phyloP scores from a whole-genome alignment of 2,888 invertebrate genomes.

The Eupeodes luniger region DNA sequence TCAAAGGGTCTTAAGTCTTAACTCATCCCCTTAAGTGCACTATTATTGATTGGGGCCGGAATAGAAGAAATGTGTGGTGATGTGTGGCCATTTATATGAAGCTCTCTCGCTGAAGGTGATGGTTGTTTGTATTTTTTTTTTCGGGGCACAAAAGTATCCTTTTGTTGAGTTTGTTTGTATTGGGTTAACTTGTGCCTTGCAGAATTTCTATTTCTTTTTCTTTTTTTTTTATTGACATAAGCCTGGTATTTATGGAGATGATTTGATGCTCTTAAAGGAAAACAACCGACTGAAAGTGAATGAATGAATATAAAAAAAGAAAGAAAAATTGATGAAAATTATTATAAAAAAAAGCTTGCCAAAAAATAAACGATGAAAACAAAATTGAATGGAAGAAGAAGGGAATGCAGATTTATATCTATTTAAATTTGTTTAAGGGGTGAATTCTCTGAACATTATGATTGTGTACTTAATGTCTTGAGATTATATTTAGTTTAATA shows the following conservation, averaged over 20 bases:
- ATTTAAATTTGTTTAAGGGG: not conserved
- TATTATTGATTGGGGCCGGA: slow-evolving; percentile 68
- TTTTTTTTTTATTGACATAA: slow-evolving; percentile 60
- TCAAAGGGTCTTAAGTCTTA: slow-evolving; percentile 63
- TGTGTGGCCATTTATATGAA: slow-evolving; percentile 58
- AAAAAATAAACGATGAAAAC: not conserved
- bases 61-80: slow-evolving; percentile 21
- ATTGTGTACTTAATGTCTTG: not conserved
- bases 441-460: not conserved
- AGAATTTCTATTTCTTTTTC: slow-evolving; percentile 16
- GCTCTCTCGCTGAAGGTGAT: not conserved
- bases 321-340: slow-evolving; percentile 55
- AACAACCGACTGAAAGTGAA: slow-evolving; percentile 40
- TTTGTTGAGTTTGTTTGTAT: slow-evolving; percentile 6
- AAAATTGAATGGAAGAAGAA: not conserved
- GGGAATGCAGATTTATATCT: not conserved
- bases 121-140: not conserved
- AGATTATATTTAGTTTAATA: not conserved
- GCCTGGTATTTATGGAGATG: slow-evolving; percentile 68
- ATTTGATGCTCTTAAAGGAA: slow-evolving; percentile 46
- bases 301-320: not conserved
- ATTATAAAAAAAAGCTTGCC: slow-evolving; percentile 13
- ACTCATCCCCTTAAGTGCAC: slow-evolving; percentile 74
- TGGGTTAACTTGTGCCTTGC: not conserved
- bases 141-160: not conserved